A percentile compares a stretch with the other conserved stretches of the same genome.
phyloP scores from a whole-genome alignment of 2,888 invertebrate species.

The Antheraea yamamai region DNA sequence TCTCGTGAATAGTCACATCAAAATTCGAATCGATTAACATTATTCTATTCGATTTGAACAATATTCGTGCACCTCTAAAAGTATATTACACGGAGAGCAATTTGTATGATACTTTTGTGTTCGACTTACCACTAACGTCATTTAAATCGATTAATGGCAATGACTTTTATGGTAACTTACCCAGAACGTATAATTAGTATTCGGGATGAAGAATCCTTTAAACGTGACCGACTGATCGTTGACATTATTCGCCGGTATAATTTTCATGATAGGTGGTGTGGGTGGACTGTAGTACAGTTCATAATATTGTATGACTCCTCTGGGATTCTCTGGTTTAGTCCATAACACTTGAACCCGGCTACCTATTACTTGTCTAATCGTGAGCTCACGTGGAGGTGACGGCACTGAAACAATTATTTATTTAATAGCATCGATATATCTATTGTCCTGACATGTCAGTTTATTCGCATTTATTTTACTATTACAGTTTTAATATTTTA shows the following conservation, averaged over 20 bases:
- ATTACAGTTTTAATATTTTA: no score
- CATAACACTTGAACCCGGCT: constrained; percentile 85
- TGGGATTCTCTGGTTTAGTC: constrained; percentile 84
- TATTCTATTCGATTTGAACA: no score
- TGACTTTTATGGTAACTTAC: constrained; percentile 62
- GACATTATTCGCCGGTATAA: constrained; percentile 57
- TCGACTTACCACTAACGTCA: not conserved
- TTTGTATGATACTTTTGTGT: no score
- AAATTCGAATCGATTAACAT: no score
- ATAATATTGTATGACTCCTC: constrained; percentile 85
- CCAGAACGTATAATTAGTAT: constrained; percentile 87
- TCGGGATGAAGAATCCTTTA: constrained; percentile 79
- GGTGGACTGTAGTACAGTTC: constrained; percentile 86
- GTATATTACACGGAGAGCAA: no score
- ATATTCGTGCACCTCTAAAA: no score
- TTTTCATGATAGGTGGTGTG: constrained; percentile 77
- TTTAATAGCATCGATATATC: not conserved
- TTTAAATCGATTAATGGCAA: not conserved
- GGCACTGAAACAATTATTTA: constrained; percentile 74
- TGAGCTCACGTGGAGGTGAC: constrained; percentile 85
- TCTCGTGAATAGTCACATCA: no score
- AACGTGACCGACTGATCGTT: constrained; percentile 69
- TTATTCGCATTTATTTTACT: no score
- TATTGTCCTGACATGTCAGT: no score
- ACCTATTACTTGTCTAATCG: constrained; percentile 84